phyloP scores from a whole-genome alignment of 2,797 vertebrate genomes.

The Lutjanus argentimaculatus region DNA sequence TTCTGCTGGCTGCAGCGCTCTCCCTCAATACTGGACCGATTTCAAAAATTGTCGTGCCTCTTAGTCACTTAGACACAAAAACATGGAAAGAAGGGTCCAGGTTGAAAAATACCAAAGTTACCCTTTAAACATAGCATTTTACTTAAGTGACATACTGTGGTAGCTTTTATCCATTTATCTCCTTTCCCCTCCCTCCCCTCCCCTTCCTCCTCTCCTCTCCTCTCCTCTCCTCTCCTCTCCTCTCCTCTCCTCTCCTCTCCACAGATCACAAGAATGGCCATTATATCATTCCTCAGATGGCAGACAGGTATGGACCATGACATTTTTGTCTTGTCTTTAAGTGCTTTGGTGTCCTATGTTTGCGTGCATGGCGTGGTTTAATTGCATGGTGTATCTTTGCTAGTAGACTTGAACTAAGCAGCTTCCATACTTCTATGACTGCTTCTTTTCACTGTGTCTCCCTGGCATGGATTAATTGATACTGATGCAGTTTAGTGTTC shows the following conservation, averaged over 20 bases:
- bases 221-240: conserved; percentile 5
- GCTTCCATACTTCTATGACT: conserved; percentile 22
- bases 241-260: background rate
- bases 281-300: conserved; percentile 99
- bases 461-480: conserved; percentile 24
- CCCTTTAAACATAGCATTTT: background rate
- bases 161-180: background rate
- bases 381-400: conserved; percentile 30
- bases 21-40: too few relatives aligned
- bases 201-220: background rate
- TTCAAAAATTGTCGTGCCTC: too few relatives aligned
- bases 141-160: background rate
- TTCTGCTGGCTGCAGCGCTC: too few relatives aligned
- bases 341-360: background rate
- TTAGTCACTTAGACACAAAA: too few relatives aligned
- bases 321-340: conserved; percentile 1
- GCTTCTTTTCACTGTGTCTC: conserved; percentile 24
- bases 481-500: conserved; percentile 56
- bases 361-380: conserved; percentile 23
- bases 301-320: conserved; percentile 91
- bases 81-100: too few relatives aligned
- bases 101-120: too few relatives aligned
- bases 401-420: conserved; percentile 8
- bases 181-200: too few relatives aligned
- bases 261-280: conserved; percentile 99